Percentiles rank a stretch among this genome's conserved stretches.
These are phyloP conservation scores for Tachypleus tridentatus DNA, from an alignment of 1,140 invertebrate genomes.

Conservation along the genomic window DNA sequence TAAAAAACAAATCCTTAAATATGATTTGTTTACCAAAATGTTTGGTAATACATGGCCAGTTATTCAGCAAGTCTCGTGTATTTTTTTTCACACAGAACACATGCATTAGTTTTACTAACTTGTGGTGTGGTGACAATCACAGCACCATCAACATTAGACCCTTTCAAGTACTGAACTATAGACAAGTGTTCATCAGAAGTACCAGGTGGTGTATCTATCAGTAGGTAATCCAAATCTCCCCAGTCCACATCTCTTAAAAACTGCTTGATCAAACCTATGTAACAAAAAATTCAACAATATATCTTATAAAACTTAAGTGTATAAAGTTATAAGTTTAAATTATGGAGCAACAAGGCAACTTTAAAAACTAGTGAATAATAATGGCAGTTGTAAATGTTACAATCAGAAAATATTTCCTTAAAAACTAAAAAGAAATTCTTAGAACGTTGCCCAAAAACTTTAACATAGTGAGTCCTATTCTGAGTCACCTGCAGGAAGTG, in stretches of 20 bases:
- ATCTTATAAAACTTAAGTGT: too few species aligned
- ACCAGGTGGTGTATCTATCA: slow-evolving; percentile 89
- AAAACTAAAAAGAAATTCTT: too few species aligned
- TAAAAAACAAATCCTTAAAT: too few species aligned
- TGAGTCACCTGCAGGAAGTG: too few species aligned
- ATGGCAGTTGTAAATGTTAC: slow-evolving; percentile 14
- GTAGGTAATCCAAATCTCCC: slow-evolving; percentile 70
- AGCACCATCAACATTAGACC: slow-evolving; percentile 29
- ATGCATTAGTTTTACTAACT: slow-evolving; percentile 23
- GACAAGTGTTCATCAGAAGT: slow-evolving; percentile 94
- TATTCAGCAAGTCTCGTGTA: too few species aligned
- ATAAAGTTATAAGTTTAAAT: too few species aligned
- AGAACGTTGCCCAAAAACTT: too few species aligned
- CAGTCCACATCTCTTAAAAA: slow-evolving; percentile 91
- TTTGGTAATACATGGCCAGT: too few species aligned
- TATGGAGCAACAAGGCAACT: slow-evolving; percentile 17
- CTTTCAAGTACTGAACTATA: slow-evolving; percentile 46
- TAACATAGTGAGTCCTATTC: too few species aligned
- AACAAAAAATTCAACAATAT: too few species aligned
- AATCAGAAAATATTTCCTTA: slow-evolving; percentile 12
- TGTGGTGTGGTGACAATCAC: slow-evolving; percentile 39
- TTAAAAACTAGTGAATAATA: slow-evolving; percentile 10
- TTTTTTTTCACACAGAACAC: too few species aligned
- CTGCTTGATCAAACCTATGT: slow-evolving; percentile 74
- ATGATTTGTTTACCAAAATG: too few species aligned